Percentiles rank a stretch among this genome's conserved stretches.
These are phyloP conservation scores for Conus canariensis DNA, from an alignment of 2,888 invertebrate species.

Conservation along the genomic window DNA sequence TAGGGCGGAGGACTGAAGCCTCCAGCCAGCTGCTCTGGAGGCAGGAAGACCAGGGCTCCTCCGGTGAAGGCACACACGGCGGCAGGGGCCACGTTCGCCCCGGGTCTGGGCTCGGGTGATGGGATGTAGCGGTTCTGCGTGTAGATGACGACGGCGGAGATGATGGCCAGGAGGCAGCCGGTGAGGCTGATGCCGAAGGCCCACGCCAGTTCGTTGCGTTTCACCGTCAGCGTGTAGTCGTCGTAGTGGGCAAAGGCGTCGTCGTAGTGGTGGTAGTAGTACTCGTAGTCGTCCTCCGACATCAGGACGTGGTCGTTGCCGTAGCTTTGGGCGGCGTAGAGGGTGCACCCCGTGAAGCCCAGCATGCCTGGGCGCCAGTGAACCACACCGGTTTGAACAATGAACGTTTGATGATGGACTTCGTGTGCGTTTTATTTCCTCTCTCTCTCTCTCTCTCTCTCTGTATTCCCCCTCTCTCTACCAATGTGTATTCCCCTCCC, in stretches of 20 bases:
- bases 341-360: not conserved
- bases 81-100: not conserved
- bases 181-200: not conserved
- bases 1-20: not conserved
- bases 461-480: slow-evolving; percentile 26
- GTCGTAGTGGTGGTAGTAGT: slow-evolving; percentile 10
- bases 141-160: slow-evolving; percentile 12
- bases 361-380: slow-evolving; percentile 7
- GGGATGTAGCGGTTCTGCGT: not conserved
- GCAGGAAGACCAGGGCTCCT: not conserved
- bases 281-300: not conserved
- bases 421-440: not conserved
- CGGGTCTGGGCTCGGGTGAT: not conserved
- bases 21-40: not conserved
- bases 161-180: not conserved
- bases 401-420: not conserved
- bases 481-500: slow-evolving; percentile 47
- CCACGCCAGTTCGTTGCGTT: slow-evolving; percentile 20
- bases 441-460: slow-evolving; percentile 26
- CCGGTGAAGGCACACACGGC: not conserved
- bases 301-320: slow-evolving; percentile 13
- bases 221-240: slow-evolving; percentile 16
- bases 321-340: not conserved
- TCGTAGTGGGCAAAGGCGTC: slow-evolving; percentile 4
- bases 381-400: not conserved